Conservation (phyloP, 1,140 invertebrate species). For the Pseudomyrmex cubaensis region DNA sequence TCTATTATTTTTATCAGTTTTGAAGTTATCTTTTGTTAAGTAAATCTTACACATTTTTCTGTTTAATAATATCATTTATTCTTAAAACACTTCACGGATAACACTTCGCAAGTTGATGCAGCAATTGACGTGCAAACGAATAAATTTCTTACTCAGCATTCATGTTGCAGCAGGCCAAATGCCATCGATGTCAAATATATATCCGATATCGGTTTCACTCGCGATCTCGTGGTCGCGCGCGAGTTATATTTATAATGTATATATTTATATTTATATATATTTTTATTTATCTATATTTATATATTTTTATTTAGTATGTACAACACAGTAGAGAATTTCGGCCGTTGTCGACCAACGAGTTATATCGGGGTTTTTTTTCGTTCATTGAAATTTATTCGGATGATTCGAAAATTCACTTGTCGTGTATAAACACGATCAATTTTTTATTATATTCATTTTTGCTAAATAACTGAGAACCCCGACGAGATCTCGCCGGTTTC, state of each 20-base stretch:
- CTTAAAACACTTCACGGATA: constrained; percentile 80
- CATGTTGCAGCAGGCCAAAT: constrained; percentile 79
- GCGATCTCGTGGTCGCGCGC: constrained; percentile 78
- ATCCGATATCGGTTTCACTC: constrained; percentile 78
- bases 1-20: neutral
- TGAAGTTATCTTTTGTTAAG: constrained; percentile 55
- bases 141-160: constrained; percentile 70
- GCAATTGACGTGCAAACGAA: constrained; percentile 79
- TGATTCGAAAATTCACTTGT: too few species aligned
- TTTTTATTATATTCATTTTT: constrained; percentile 2
- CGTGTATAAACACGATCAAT: neutral
- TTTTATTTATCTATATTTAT: constrained; percentile 73
- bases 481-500: constrained; percentile 59
- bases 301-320: constrained; percentile 79
- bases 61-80: constrained; percentile 79
- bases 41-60: constrained; percentile 69
- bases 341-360: constrained; percentile 66
- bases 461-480: constrained; percentile 43
- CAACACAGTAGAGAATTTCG: constrained; percentile 77
- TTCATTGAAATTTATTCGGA: neutral
- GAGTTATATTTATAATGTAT: constrained; percentile 72
- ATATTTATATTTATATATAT: constrained; percentile 74
- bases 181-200: constrained; percentile 79
- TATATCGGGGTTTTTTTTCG: constrained; percentile 7
- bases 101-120: constrained; percentile 77